A percentile compares a stretch with the other conserved stretches of the same genome.
Evolutionary conservation across 2,888 invertebrate genomes (phyloP).

Genomic region (Acrobasis suavella): DNA sequence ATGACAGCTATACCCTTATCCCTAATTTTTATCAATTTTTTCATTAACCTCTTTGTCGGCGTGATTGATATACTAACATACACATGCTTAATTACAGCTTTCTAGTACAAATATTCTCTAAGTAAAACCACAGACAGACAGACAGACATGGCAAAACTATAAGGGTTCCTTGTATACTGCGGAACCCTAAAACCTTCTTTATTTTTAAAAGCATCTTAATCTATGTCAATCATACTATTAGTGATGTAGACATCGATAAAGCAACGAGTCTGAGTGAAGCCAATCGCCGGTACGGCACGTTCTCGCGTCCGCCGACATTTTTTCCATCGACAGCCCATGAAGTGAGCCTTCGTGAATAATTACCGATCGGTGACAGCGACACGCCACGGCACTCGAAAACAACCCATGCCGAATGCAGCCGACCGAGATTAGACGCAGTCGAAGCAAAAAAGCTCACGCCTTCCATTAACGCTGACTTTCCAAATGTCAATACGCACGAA

Average conservation of each 20-base stretch:
- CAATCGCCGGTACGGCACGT: slow-evolving; percentile 39
- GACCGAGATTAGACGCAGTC: slow-evolving; percentile 68
- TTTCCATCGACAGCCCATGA: slow-evolving; percentile 56
- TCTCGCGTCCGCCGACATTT: slow-evolving; percentile 44
- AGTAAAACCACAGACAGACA: too few relatives aligned
- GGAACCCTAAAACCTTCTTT: too few relatives aligned
- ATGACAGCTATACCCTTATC: too few relatives aligned
- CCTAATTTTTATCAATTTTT: too few relatives aligned
- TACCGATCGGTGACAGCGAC: slow-evolving; percentile 73
- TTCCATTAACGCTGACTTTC: slow-evolving; percentile 75
- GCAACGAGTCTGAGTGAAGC: slow-evolving; percentile 20
- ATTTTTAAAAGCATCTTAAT: not conserved
- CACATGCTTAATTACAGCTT: too few relatives aligned
- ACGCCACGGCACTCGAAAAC: slow-evolving; percentile 69
- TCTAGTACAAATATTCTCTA: too few relatives aligned
- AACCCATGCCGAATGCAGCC: slow-evolving; percentile 70
- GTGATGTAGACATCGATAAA: slow-evolving; percentile 2
- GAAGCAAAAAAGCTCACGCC: slow-evolving; percentile 71
- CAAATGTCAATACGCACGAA: slow-evolving; percentile 78
- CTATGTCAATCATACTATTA: not conserved
- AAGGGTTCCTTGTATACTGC: too few relatives aligned
- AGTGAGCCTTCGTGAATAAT: slow-evolving; percentile 73
- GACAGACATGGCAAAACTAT: too few relatives aligned
- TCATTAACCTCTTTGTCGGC: too few relatives aligned
- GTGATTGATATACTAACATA: too few relatives aligned